phyloP scores from a whole-genome alignment of 2,113 vertebrate genomes.

The Cinclus mexicanus region DNA sequence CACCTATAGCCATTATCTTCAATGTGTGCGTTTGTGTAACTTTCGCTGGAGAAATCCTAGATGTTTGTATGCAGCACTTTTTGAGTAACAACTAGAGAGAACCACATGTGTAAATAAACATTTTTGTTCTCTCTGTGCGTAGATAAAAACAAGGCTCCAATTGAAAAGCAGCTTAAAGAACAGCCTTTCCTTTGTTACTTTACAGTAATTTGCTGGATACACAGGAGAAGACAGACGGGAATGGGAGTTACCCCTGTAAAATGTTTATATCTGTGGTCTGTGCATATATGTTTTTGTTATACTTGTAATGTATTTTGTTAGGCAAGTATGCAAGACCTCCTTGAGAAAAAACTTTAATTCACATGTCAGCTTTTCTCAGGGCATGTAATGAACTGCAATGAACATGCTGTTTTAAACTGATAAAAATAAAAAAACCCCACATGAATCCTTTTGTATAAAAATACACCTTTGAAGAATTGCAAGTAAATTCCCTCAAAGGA shows the following conservation, averaged over 20 bases:
- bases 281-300: constrained; percentile 29
- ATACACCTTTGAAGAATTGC: not conserved
- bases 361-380: not conserved
- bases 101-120: constrained; percentile 61
- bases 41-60: constrained; percentile 31
- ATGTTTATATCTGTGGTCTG: constrained; percentile 45
- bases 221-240: constrained; percentile 14
- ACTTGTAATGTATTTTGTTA: constrained; percentile 57
- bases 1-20: constrained; percentile 50
- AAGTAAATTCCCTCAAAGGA: not conserved
- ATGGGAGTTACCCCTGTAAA: constrained; percentile 28
- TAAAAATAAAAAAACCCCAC: not conserved
- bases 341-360: constrained; percentile 7
- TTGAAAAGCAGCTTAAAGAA: constrained; percentile 22
- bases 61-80: constrained; percentile 17
- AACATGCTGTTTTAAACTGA: not conserved
- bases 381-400: not conserved
- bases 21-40: not conserved
- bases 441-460: not conserved
- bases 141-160: constrained; percentile 23
- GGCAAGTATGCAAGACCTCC: constrained; percentile 22
- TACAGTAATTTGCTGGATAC: constrained; percentile 39
- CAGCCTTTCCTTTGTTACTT: constrained; percentile 41
- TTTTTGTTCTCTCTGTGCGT: constrained; percentile 6
- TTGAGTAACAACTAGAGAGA: constrained; percentile 29